A percentile compares a stretch with the other conserved stretches of the same genome.
Conservation (phyloP, 2,797 vertebrate species). For the Fistularia tabacaria region DNA sequence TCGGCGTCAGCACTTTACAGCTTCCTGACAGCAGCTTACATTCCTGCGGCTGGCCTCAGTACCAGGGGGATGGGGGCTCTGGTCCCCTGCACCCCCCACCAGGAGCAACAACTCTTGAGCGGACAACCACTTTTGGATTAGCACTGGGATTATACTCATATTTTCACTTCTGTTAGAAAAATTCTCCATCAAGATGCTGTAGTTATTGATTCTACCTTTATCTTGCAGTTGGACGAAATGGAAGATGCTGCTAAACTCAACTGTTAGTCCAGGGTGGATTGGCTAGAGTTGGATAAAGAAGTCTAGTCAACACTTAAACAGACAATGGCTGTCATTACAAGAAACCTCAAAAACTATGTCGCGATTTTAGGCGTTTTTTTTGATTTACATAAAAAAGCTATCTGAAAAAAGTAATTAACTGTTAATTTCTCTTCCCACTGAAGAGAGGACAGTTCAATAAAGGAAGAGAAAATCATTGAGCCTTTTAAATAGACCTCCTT, state of each 20-base stretch:
- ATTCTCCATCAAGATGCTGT: slow-evolving; percentile 49
- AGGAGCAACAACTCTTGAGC: slow-evolving; percentile 43
- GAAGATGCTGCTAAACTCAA: slow-evolving; percentile 27
- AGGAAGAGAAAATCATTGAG: no score
- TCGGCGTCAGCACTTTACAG: slow-evolving; percentile 74
- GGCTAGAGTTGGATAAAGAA: slow-evolving; percentile 14
- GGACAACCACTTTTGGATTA: slow-evolving; percentile 37
- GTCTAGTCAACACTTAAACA: slow-evolving; percentile 22
- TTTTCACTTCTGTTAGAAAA: slow-evolving; percentile 59
- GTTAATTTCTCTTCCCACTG: no score
- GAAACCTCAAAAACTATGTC: slow-evolving; percentile 28
- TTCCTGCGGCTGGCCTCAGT: slow-evolving; percentile 66
- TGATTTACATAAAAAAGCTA: no score
- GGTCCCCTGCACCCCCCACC: slow-evolving; percentile 42
- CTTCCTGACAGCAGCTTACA: slow-evolving; percentile 70
- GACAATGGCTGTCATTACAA: slow-evolving; percentile 40
- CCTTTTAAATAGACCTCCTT: no score
- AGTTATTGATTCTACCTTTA: slow-evolving; percentile 59
- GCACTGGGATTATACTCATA: slow-evolving; percentile 67
- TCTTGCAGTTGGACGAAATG: slow-evolving; percentile 24
- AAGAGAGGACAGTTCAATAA: no score
- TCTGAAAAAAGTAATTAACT: no score
- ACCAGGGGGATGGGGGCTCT: slow-evolving; percentile 14
- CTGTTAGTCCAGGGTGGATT: slow-evolving; percentile 9
- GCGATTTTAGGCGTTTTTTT: no score